phyloP scores from a whole-genome alignment of 2,797 vertebrate species.

The Acrocephalus scirpaceus region DNA sequence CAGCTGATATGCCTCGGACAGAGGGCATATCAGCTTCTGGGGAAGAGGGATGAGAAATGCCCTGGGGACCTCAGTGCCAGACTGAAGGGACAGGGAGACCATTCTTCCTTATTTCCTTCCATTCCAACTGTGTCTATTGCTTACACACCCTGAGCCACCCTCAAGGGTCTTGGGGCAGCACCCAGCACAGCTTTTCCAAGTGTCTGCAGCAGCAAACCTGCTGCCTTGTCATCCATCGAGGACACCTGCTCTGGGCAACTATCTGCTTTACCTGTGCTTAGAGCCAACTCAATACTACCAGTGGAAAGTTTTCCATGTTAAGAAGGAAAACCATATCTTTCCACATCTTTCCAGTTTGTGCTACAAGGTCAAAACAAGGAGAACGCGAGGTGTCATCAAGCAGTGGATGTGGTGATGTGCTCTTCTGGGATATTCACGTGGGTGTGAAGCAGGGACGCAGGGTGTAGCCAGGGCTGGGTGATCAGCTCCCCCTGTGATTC shows the following conservation, averaged over 20 bases:
- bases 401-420: fast-evolving
- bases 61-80: neutral
- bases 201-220: neutral
- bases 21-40: neutral
- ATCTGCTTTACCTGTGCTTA: neutral
- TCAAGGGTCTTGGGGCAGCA: neutral
- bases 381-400: fast-evolving
- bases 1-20: no score
- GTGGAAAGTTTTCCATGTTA: neutral
- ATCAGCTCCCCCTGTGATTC: neutral
- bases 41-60: neutral
- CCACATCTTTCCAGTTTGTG: neutral
- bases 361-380: neutral
- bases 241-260: neutral
- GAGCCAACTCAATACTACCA: fast-evolving
- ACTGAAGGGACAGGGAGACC: neutral
- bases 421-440: fast-evolving
- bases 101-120: neutral
- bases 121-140: neutral
- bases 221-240: fast-evolving
- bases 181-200: neutral
- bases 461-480: neutral
- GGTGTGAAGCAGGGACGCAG: neutral
- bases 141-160: neutral
- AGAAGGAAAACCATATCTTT: neutral